Conservation (phyloP, 2,113 vertebrate genomes). For the Rhynchomys soricoides region DNA sequence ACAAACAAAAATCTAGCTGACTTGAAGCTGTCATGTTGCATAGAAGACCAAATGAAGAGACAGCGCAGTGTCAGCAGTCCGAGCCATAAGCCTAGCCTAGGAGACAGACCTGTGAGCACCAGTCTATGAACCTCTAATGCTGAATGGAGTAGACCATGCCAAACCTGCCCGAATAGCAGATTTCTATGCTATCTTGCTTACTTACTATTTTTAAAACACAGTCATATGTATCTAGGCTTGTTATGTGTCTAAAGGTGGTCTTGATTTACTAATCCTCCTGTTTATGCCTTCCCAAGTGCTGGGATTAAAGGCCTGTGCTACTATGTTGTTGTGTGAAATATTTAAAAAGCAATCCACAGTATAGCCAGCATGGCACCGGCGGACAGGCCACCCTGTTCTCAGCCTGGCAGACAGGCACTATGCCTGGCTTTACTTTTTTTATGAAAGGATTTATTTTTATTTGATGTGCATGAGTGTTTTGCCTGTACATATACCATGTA, state of each 20-base stretch:
- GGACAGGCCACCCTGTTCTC: too few species aligned
- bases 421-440: background rate
- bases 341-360: too few species aligned
- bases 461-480: background rate
- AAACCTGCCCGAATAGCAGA: background rate
- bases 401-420: background rate
- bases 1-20: background rate
- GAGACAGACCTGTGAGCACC: background rate
- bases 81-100: background rate
- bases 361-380: too few species aligned
- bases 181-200: background rate
- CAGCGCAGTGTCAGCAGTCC: background rate
- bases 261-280: background rate
- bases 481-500: background rate
- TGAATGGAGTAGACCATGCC: background rate
- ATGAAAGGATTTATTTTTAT: background rate
- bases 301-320: background rate
- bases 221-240: background rate
- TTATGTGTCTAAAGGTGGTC: background rate
- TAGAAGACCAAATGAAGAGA: background rate
- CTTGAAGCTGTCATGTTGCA: background rate
- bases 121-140: background rate
- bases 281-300: background rate
- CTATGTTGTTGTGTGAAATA: too few species aligned
- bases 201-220: background rate